Percentiles rank a stretch among this genome's conserved stretches.
These are phyloP conservation scores for Ormyrus pomaceus DNA, from an alignment of 2,888 invertebrate genomes.

Conservation along the genomic window DNA sequence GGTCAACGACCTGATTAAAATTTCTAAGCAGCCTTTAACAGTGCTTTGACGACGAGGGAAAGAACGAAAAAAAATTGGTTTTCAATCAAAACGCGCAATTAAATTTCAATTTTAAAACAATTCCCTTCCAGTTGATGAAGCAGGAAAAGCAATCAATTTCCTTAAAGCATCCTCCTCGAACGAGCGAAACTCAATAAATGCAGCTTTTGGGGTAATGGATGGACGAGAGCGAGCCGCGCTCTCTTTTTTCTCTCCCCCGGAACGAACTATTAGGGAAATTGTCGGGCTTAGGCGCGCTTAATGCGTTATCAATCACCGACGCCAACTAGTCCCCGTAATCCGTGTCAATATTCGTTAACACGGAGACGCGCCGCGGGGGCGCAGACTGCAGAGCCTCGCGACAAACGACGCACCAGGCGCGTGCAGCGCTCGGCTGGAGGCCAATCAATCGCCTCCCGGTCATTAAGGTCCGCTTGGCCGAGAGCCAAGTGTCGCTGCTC, in stretches of 20 bases:
- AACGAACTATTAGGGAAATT: constrained; percentile 51
- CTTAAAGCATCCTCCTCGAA: not conserved
- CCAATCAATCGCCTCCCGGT: constrained; percentile 24
- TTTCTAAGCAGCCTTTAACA: too few species aligned
- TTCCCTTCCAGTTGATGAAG: too few species aligned
- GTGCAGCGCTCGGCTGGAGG: constrained; percentile 2
- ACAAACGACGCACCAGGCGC: not conserved
- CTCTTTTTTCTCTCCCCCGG: constrained; percentile 1
- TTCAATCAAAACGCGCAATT: not conserved
- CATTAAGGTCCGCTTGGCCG: constrained; percentile 23
- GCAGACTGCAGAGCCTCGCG: not conserved
- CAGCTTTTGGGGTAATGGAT: constrained; percentile 28
- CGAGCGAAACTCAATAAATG: not conserved
- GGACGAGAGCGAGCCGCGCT: not conserved
- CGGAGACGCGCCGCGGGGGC: constrained; percentile 11
- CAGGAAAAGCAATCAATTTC: not conserved
- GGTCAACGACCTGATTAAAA: too few species aligned
- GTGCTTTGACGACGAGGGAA: too few species aligned
- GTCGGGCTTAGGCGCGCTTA: constrained; percentile 25
- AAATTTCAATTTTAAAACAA: not conserved
- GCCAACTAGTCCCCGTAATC: constrained; percentile 40
- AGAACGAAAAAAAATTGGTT: too few species aligned
- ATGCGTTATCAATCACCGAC: constrained; percentile 52
- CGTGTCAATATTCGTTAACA: constrained; percentile 51
- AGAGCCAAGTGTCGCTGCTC: constrained; percentile 25